Evolutionary conservation across 2,888 invertebrate species (phyloP).

Genomic region (Rotaria macrura): DNA sequence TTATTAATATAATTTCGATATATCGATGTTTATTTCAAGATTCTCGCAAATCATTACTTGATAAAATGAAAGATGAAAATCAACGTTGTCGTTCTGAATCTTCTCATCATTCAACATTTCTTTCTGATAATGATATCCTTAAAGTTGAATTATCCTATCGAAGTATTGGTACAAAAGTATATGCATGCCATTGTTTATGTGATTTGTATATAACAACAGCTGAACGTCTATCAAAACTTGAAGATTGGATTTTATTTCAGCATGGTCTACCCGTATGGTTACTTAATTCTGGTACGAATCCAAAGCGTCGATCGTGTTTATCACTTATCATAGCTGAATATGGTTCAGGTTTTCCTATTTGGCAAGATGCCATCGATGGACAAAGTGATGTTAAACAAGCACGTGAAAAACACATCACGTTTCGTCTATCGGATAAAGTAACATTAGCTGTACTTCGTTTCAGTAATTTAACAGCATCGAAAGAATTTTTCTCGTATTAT

Average conservation of each 20-base stretch:
- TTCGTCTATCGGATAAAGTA: conserved; percentile 9
- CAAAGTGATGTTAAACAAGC: background rate
- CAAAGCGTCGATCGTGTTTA: conserved; percentile 26
- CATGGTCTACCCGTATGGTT: conserved; percentile 29
- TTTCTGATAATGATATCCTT: background rate
- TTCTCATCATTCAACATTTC: background rate
- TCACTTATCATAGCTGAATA: conserved; percentile 25
- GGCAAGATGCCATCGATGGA: background rate
- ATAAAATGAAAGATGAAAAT: background rate
- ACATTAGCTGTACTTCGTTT: conserved; percentile 9
- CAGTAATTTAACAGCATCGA: background rate
- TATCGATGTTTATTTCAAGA: background rate
- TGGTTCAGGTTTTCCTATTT: conserved; percentile 31
- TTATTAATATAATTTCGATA: background rate
- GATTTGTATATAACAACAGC: conserved; percentile 24
- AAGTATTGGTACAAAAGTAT: conserved; percentile 29
- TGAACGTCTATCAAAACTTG: conserved; percentile 25
- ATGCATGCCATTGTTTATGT: conserved; percentile 18
- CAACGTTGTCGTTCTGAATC: too few relatives aligned
- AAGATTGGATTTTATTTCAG: conserved; percentile 27
- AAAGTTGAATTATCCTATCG: conserved; percentile 28
- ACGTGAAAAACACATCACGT: conserved; percentile 3
- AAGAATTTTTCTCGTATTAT: conserved; percentile 6
- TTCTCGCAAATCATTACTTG: background rate
- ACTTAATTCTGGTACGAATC: conserved; percentile 27